phyloP scores from a whole-genome alignment of 2,113 vertebrate genomes.

The Hippocampus barbouri region DNA sequence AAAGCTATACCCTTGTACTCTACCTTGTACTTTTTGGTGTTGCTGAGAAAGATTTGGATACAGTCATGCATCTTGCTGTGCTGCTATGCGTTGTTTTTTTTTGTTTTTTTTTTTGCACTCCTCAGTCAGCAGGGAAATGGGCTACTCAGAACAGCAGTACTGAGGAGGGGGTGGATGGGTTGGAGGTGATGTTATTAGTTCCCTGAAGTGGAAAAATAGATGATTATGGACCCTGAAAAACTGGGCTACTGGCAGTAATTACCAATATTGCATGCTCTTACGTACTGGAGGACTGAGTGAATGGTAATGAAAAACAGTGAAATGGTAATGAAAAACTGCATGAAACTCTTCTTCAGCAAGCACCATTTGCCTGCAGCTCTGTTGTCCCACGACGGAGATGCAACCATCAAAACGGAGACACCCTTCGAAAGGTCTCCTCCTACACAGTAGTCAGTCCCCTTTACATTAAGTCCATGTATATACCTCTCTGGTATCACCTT shows the following conservation, averaged over 20 bases:
- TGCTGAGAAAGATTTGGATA: slow-evolving; percentile 49
- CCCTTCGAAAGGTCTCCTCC: slow-evolving; percentile 28
- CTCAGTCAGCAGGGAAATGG: slow-evolving; percentile 50
- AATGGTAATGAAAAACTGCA: slow-evolving; percentile 42
- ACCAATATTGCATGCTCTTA: slow-evolving; percentile 31
- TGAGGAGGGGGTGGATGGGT: slow-evolving; percentile 16
- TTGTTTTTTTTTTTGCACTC: slow-evolving; percentile 19
- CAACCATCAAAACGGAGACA: slow-evolving; percentile 45
- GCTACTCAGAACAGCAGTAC: slow-evolving; percentile 17
- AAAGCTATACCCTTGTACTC: slow-evolving; percentile 26
- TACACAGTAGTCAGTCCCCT: slow-evolving; percentile 19
- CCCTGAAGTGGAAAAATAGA: slow-evolving; percentile 42
- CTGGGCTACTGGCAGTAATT: slow-evolving; percentile 47
- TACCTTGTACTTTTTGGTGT: slow-evolving; percentile 9
- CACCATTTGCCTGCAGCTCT: slow-evolving; percentile 49
- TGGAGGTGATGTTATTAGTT: slow-evolving; percentile 24
- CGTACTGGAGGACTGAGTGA: slow-evolving; percentile 31
- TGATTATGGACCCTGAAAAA: slow-evolving; percentile 51
- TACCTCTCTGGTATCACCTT: background rate
- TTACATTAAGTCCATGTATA: slow-evolving; percentile 8
- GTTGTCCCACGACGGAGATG: slow-evolving; percentile 50
- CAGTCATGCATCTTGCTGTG: slow-evolving; percentile 23
- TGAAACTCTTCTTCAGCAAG: slow-evolving; percentile 33
- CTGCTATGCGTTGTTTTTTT: slow-evolving; percentile 43
- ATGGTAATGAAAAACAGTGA: slow-evolving; percentile 50